Conservation (phyloP, 2,888 invertebrate species). For the Meiosimyza platycephala region DNA sequence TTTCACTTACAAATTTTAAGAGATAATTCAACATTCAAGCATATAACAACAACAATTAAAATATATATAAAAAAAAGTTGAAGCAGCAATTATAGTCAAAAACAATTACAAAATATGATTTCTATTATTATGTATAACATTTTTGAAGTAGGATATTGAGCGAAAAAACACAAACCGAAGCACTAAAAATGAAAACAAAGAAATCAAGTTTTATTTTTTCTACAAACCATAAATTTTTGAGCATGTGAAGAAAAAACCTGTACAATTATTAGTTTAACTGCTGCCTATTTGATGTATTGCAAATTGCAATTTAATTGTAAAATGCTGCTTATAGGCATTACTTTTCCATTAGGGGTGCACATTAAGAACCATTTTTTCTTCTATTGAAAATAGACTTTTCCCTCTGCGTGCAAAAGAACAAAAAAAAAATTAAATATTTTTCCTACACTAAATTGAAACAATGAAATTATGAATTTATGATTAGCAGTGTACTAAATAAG, state of each 20-base stretch:
- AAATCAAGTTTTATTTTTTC: background rate
- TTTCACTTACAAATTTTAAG: background rate
- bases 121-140: background rate
- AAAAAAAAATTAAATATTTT: background rate
- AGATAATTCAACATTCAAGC: conserved; percentile 6
- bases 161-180: too few relatives aligned
- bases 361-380: too few relatives aligned
- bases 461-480: conserved; percentile 1
- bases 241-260: too few relatives aligned
- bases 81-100: background rate
- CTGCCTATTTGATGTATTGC: conserved; percentile 13
- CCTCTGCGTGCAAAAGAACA: too few relatives aligned
- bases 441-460: background rate
- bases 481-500: background rate
- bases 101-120: background rate
- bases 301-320: conserved; percentile 1
- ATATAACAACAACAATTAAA: background rate
- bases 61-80: background rate
- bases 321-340: too few relatives aligned
- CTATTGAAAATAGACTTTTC: too few relatives aligned
- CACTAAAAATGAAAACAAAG: background rate
- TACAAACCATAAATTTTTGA: too few relatives aligned
- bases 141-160: too few relatives aligned
- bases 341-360: too few relatives aligned
- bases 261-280: background rate